A percentile compares a stretch with the other conserved stretches of the same genome.
Conservation (phyloP, 2,797 vertebrate species). For the Peromyscus nudipes region DNA sequence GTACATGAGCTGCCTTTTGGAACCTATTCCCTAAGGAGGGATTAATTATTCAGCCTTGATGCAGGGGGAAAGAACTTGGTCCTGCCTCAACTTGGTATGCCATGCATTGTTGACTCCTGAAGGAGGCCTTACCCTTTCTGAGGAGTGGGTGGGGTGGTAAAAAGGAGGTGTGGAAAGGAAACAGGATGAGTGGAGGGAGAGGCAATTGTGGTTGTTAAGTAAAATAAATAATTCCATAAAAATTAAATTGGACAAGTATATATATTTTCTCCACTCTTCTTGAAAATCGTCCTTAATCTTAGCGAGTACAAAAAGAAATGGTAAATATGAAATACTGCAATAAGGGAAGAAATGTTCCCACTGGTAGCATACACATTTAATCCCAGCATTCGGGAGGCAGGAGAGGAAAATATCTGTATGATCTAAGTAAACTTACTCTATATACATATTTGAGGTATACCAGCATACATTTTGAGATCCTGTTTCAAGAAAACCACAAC, state of each 20-base stretch:
- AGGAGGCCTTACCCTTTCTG: too few relatives aligned
- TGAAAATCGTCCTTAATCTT: not conserved
- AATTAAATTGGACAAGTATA: not conserved
- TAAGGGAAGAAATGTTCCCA: not conserved
- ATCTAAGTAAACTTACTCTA: not conserved
- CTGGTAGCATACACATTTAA: not conserved
- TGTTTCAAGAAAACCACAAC: not conserved
- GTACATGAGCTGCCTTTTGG: too few relatives aligned
- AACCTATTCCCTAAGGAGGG: too few relatives aligned
- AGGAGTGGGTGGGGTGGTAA: too few relatives aligned
- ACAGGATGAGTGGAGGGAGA: too few relatives aligned
- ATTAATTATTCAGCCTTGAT: too few relatives aligned
- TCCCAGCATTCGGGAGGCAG: not conserved
- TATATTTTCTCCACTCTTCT: not conserved
- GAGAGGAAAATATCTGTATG: not conserved
- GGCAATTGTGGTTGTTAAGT: too few relatives aligned
- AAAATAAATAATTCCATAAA: too few relatives aligned
- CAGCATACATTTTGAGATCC: not conserved
- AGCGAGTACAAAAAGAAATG: not conserved
- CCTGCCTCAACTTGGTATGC: too few relatives aligned
- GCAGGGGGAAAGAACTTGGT: too few relatives aligned
- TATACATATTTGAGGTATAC: not conserved
- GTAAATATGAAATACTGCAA: not conserved
- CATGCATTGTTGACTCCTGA: too few relatives aligned
- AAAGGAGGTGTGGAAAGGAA: too few relatives aligned